Evolutionary conservation across 2,888 invertebrate genomes (phyloP).

Genomic region (Stenichneumon culpator): DNA sequence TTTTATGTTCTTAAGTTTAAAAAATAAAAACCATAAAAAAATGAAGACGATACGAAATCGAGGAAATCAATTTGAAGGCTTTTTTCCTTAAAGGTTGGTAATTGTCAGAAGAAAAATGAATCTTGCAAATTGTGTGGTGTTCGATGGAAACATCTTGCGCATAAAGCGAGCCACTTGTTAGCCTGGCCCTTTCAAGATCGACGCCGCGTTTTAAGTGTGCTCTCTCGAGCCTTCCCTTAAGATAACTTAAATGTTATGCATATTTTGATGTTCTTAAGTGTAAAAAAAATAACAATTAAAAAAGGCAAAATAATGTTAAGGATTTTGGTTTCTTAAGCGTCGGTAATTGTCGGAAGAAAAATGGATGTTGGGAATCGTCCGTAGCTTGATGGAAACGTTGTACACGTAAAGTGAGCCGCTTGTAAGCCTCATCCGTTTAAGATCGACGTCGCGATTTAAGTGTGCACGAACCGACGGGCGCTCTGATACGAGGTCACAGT

Average conservation of each 20-base stretch:
- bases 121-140: neutral
- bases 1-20: neutral
- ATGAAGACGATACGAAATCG: neutral
- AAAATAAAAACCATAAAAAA: neutral
- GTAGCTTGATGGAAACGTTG: neutral
- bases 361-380: neutral
- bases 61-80: neutral
- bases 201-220: conserved; percentile 19
- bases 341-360: neutral
- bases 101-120: neutral
- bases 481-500: conserved; percentile 17
- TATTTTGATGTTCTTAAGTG: too few relatives aligned
- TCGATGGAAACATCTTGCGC: conserved; percentile 5
- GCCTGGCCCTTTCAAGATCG: conserved; percentile 24
- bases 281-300: too few relatives aligned
- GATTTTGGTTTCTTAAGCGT: too few relatives aligned
- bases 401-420: neutral
- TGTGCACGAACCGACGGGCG: conserved; percentile 1
- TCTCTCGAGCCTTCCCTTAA: too few relatives aligned
- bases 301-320: too few relatives aligned
- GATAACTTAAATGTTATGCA: too few relatives aligned
- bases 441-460: conserved; percentile 6
- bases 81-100: neutral
- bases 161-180: neutral
- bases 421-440: conserved; percentile 29